These are phyloP conservation scores for Drosophila demipolita DNA, from an alignment of 2,888 invertebrate species.

Conservation along the genomic window DNA sequence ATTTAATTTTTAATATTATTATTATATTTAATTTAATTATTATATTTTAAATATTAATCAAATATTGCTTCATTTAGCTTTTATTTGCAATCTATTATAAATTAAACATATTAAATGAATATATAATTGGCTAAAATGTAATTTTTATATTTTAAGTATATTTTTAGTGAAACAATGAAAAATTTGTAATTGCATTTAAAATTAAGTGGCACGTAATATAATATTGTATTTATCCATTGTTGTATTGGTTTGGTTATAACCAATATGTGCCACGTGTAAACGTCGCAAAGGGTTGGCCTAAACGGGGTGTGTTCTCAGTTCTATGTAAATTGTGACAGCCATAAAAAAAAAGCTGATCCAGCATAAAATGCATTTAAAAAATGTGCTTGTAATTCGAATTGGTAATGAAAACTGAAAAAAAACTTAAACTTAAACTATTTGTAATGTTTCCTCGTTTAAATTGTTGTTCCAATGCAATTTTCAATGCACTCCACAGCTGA, in stretches of 20 bases:
- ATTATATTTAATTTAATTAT: too few relatives aligned
- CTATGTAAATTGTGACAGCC: slow-evolving; percentile 29
- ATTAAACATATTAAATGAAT: not conserved
- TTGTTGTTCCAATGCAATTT: slow-evolving; percentile 35
- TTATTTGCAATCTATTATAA: not conserved
- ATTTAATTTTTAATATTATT: too few relatives aligned
- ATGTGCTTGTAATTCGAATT: slow-evolving; percentile 40
- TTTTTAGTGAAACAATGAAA: not conserved
- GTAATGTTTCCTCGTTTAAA: slow-evolving; percentile 9
- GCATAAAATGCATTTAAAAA: slow-evolving; percentile 54
- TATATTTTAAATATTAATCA: not conserved
- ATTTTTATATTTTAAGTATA: not conserved
- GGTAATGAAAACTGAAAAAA: slow-evolving; percentile 31
- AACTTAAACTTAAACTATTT: slow-evolving; percentile 38
- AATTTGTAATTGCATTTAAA: not conserved
- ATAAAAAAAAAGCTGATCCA: slow-evolving; percentile 49
- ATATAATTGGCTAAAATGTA: accelerated
- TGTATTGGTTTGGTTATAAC: not conserved
- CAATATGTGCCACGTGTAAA: slow-evolving; percentile 6
- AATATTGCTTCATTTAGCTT: not conserved
- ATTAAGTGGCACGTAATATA: not conserved
- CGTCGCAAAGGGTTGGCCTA: slow-evolving; percentile 58
- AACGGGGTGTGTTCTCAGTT: slow-evolving; percentile 38
- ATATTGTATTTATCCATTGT: not conserved
- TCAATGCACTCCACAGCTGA: slow-evolving; percentile 52